Evolutionary conservation across 2,888 invertebrate genomes (phyloP).

Genomic region (Azorinus chamasolen): DNA sequence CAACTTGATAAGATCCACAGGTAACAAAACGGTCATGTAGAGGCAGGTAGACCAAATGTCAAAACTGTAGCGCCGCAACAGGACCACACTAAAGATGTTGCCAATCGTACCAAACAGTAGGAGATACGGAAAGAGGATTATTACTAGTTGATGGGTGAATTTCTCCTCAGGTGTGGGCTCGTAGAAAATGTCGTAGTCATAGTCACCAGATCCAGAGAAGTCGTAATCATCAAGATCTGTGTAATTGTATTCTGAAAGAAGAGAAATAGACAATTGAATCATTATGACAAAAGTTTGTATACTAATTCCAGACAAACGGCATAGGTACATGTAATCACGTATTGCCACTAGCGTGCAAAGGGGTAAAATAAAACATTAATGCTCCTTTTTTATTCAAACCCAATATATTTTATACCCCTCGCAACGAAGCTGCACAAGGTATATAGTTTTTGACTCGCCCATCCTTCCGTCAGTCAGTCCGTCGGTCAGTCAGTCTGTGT

Average conservation of each 20-base stretch:
- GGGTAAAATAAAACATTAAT: too few relatives aligned
- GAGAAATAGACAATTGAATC: neutral
- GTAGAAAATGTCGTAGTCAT: neutral
- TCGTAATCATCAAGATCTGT: slow-evolving; percentile 13
- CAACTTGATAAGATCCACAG: slow-evolving; percentile 80
- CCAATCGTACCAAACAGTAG: slow-evolving; percentile 80
- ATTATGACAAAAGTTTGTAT: too few relatives aligned
- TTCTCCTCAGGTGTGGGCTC: slow-evolving; percentile 35
- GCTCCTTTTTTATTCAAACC: too few relatives aligned
- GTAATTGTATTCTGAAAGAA: slow-evolving; percentile 19
- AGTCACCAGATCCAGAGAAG: slow-evolving; percentile 4
- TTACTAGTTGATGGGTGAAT: slow-evolving; percentile 56
- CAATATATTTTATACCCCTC: too few relatives aligned
- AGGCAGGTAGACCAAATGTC: slow-evolving; percentile 83
- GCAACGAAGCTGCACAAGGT: too few relatives aligned
- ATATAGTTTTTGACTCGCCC: too few relatives aligned
- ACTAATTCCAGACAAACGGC: too few relatives aligned
- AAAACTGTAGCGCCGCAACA: slow-evolving; percentile 74
- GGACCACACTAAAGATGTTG: slow-evolving; percentile 68
- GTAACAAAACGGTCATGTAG: slow-evolving; percentile 78
- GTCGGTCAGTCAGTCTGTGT: too few relatives aligned
- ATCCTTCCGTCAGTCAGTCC: too few relatives aligned
- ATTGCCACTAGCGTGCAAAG: too few relatives aligned
- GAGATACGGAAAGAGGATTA: slow-evolving; percentile 77
- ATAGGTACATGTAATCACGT: too few relatives aligned